Evolutionary conservation across 2,888 invertebrate species (phyloP).

Genomic region (Coelopa pilipes): DNA sequence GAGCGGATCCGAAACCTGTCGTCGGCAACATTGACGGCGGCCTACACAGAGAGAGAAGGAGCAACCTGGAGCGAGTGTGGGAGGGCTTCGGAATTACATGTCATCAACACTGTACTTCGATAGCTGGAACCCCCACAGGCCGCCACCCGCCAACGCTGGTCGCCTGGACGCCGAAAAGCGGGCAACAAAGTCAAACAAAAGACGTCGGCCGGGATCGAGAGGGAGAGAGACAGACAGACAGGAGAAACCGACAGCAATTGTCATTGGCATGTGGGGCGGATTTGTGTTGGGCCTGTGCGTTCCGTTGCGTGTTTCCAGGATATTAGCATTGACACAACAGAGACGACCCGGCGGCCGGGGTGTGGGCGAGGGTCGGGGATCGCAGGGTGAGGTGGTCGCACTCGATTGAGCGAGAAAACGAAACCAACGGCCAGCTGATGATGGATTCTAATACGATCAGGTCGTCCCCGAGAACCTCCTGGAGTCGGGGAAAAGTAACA

Average conservation of each 20-base stretch:
- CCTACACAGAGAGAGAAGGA: not conserved
- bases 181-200: not conserved
- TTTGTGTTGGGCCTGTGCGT: constrained; percentile 11
- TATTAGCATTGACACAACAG: constrained; percentile 29
- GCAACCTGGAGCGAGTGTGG: not conserved
- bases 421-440: not conserved
- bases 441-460: too few relatives aligned
- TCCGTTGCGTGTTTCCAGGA: constrained; percentile 23
- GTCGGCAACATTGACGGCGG: not conserved
- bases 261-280: constrained; percentile 19
- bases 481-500: too few relatives aligned
- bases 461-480: too few relatives aligned
- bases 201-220: not conserved
- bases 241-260: constrained; percentile 16
- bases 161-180: not conserved
- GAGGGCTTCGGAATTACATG: constrained; percentile 8
- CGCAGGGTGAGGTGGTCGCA: not conserved
- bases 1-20: constrained; percentile 6
- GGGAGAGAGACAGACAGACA: not conserved
- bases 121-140: too few relatives aligned
- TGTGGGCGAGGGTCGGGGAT: not conserved
- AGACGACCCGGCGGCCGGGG: not conserved
- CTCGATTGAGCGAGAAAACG: not conserved
- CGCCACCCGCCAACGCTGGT: too few relatives aligned
- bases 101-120: constrained; percentile 11